Conservation (phyloP, 2,888 invertebrate genomes). For the Philonicus albiceps region DNA sequence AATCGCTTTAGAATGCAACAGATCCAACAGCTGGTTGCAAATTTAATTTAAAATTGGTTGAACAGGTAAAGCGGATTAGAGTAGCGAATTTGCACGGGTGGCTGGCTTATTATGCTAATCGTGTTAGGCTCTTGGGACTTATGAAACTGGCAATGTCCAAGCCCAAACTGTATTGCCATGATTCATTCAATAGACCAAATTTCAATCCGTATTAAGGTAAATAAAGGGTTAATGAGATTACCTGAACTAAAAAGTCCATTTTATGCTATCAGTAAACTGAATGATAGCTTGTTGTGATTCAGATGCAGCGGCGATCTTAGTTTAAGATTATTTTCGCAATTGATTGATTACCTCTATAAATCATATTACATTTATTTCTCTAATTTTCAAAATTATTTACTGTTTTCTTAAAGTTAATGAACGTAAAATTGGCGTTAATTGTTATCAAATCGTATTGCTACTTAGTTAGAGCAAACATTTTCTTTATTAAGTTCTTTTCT, state of each 20-base stretch:
- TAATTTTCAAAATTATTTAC: too few species aligned
- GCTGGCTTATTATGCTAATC: not conserved
- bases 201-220: not conserved
- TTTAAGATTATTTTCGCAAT: too few species aligned
- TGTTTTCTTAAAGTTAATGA: not conserved
- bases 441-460: not conserved
- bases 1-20: not conserved
- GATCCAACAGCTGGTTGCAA: not conserved
- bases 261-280: not conserved
- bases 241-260: not conserved
- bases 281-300: not conserved
- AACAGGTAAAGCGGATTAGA: not conserved
- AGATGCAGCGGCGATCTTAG: not conserved
- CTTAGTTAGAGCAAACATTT: not conserved
- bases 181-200: not conserved
- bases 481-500: not conserved
- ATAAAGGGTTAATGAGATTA: not conserved
- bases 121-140: not conserved
- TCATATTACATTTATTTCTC: too few species aligned
- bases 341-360: too few species aligned
- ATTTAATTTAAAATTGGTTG: not conserved
- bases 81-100: not conserved
- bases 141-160: too few species aligned
- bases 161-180: not conserved
- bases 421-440: not conserved